Evolutionary conservation across 2,113 vertebrate species (phyloP), one percentile per base, ranked within the genome.

Genomic region (Anseranas semipalmata): DNA sequence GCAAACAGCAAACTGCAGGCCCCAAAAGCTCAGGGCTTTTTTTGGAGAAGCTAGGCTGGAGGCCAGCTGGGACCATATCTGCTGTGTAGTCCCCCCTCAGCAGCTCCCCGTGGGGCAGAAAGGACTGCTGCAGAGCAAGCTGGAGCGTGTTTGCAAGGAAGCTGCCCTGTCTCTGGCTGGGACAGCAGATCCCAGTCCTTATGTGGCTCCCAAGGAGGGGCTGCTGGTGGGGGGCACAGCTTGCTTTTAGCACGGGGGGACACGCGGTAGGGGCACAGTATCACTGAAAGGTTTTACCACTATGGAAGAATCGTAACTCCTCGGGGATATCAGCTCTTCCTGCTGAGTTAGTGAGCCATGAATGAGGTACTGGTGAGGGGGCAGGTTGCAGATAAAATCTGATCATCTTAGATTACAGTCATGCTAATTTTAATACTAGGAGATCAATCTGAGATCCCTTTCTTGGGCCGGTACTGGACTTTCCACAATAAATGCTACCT

Each of bases 341-440:
- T 97, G 96, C 95, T 92, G 93, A 90, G 59, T 63, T 77, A 81
- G 76, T 89, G 93, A 97, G 94, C 94, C 89, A 67, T 6, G 41
- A 74, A 78, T 2, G 4, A 81, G 83, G 83, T 89, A 86, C 80
- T 89, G 33, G 24, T 0, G 0, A 46, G 30, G 35, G 46, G 35
- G 55, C 27, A 48, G 19, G 33, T 76, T 62, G 46, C 30, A 72
- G 37, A 37, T 71, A 73, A 55, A 39, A 59, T 80, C n/a, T n/a
- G n/a, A 89, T 62, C 27, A 50, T 68, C 33, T 52, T 89, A 22
- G 15, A 65, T 96, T 94, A 52, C 4, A 56, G 6, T 72, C 6
- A 2, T 28, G 16, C 81, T 91, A 73, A 96, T 95, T 95, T 66
- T 89, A 86, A 10, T n/a, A 41, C 53, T 68, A 58, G 65, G 50